phyloP scores from a whole-genome alignment of 1,140 invertebrate genomes.

The Ephestia elutella region DNA sequence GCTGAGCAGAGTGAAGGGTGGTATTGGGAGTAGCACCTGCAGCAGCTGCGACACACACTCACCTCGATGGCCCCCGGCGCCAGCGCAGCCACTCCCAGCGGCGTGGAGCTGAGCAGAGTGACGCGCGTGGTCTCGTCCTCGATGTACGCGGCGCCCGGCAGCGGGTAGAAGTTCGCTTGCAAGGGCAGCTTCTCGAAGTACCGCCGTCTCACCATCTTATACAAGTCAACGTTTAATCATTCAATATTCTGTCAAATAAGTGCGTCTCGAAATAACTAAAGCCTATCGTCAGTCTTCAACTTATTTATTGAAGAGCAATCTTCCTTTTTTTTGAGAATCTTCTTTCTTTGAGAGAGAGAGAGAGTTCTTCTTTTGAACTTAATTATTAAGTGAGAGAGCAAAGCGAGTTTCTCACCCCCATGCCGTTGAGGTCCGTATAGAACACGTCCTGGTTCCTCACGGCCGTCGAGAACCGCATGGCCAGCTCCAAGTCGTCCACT shows the following conservation, averaged over 20 bases:
- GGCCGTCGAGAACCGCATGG: slow-evolving; percentile 86
- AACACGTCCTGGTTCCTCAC: slow-evolving; percentile 84
- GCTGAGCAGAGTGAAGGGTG: too few species aligned
- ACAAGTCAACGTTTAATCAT: not conserved
- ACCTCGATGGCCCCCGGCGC: slow-evolving; percentile 82
- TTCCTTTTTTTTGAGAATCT: too few species aligned
- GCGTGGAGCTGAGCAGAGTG: slow-evolving; percentile 88
- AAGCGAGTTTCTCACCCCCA: slow-evolving; percentile 79
- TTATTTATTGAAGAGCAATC: too few species aligned
- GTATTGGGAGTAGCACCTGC: too few species aligned
- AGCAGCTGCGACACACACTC: too few species aligned
- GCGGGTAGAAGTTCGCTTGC: slow-evolving; percentile 97
- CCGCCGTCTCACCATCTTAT: slow-evolving; percentile 88
- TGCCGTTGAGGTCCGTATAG: slow-evolving; percentile 89
- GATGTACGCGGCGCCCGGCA: slow-evolving; percentile 90
- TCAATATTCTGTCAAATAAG: too few species aligned
- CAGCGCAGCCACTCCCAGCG: slow-evolving; percentile 89
- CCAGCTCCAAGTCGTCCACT: slow-evolving; percentile 90
- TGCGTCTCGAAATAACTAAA: too few species aligned
- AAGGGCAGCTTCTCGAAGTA: slow-evolving; percentile 90
- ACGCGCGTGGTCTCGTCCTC: slow-evolving; percentile 86
- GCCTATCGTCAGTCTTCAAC: too few species aligned
- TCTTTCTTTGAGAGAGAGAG: too few species aligned
- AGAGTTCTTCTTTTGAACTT: too few species aligned
- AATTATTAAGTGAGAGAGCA: too few species aligned